Evolutionary conservation across 2,888 invertebrate genomes (phyloP).

Genomic region (Endomychus coccineus): DNA sequence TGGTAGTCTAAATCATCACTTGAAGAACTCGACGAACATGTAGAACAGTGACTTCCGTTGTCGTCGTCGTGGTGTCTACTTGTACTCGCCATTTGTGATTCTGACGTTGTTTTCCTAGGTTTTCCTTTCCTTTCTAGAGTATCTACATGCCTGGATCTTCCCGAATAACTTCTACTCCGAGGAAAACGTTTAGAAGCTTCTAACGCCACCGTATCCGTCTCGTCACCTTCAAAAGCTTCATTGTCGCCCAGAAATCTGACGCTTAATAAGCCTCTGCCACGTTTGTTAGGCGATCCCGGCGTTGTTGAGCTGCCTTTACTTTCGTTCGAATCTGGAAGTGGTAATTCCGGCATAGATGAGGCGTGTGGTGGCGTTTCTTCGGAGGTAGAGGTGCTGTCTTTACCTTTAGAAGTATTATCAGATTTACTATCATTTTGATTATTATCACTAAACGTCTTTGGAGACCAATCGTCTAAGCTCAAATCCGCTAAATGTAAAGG

Average conservation of each 20-base stretch:
- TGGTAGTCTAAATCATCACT: constrained; percentile 85
- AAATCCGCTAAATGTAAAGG: constrained; percentile 54
- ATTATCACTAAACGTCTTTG: constrained; percentile 31
- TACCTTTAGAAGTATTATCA: constrained; percentile 28
- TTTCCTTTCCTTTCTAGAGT: constrained; percentile 33
- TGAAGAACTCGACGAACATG: constrained; percentile 78
- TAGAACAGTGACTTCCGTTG: constrained; percentile 77
- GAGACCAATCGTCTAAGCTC: constrained; percentile 51
- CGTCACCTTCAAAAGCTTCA: constrained; percentile 43
- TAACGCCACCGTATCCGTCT: constrained; percentile 36
- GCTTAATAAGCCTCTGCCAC: constrained; percentile 41
- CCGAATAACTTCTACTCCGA: constrained; percentile 49
- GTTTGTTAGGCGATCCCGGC: constrained; percentile 40
- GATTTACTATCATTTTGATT: constrained; percentile 35
- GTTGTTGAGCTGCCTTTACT: constrained; percentile 30
- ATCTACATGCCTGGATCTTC: constrained; percentile 40
- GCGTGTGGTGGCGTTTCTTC: constrained; percentile 43
- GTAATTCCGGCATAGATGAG: constrained; percentile 58
- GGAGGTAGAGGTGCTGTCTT: constrained; percentile 25
- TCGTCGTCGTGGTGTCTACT: constrained; percentile 50
- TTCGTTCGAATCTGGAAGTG: constrained; percentile 36
- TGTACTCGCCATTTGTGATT: constrained; percentile 32
- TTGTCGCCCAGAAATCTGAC: constrained; percentile 51
- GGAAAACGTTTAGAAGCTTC: constrained; percentile 41
- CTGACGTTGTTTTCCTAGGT: constrained; percentile 35